Evolutionary conservation across 2,797 vertebrate genomes (phyloP).

Genomic region (Dendrocincla fuliginosa): DNA sequence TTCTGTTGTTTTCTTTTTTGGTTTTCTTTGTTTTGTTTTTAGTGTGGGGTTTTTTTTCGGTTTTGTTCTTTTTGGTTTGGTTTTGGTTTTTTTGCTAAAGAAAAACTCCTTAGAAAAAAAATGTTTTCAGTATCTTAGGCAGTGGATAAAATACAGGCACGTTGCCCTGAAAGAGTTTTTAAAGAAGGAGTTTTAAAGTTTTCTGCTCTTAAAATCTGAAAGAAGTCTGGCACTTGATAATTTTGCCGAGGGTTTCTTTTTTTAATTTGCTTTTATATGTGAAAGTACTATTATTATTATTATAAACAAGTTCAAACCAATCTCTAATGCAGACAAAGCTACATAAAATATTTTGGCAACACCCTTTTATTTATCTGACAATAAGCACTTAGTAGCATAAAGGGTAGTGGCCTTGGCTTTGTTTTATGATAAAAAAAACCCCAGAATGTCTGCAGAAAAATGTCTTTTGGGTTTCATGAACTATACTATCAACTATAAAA

Average conservation of each 20-base stretch:
- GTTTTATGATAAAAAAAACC: neutral
- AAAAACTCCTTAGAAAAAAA: neutral
- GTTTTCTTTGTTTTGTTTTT: neutral
- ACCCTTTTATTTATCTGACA: neutral
- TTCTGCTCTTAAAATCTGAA: neutral
- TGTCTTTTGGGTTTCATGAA: slow-evolving; percentile 25
- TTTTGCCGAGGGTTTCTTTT: neutral
- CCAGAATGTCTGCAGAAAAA: slow-evolving; percentile 20
- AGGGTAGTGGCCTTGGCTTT: neutral
- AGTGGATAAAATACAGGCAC: neutral
- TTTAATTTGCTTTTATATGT: neutral
- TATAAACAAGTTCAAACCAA: neutral
- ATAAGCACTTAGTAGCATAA: neutral
- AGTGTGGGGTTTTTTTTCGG: neutral
- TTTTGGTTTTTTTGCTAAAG: neutral
- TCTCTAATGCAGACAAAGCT: neutral
- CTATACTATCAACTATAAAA: slow-evolving; percentile 17
- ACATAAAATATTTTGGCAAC: neutral
- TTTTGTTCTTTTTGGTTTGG: no score
- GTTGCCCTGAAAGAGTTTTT: neutral
- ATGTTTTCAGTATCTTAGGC: neutral
- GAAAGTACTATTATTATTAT: neutral
- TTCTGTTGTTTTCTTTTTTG: neutral
- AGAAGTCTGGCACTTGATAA: neutral
- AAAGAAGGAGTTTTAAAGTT: neutral